These are phyloP conservation scores for Spizaetus ornatus DNA, from an alignment of 2,113 vertebrate genomes.

Conservation along the genomic window DNA sequence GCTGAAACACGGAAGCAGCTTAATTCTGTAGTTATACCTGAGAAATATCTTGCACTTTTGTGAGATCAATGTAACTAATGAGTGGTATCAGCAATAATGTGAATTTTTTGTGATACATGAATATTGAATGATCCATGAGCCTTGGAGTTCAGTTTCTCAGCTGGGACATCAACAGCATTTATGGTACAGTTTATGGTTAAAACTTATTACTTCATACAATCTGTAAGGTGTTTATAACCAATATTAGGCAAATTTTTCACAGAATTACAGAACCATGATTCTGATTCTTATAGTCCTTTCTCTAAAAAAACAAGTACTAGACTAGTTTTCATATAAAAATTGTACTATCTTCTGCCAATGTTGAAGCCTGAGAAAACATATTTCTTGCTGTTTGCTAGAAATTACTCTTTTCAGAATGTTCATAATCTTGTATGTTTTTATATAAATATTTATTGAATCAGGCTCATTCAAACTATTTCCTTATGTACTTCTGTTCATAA, in stretches of 20 bases:
- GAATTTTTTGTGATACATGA: background rate
- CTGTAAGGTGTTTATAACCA: background rate
- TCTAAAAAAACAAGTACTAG: background rate
- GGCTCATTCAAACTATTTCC: background rate
- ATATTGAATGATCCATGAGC: background rate
- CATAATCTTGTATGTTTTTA: background rate
- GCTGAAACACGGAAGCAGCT: background rate
- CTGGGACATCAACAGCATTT: background rate
- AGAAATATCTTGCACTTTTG: background rate
- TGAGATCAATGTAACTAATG: background rate
- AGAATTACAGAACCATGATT: background rate
- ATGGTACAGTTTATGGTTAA: background rate
- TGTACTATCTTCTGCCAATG: background rate
- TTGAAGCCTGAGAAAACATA: background rate
- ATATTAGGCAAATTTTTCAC: background rate
- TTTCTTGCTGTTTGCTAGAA: background rate
- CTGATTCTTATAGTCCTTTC: background rate
- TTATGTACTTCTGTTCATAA: background rate
- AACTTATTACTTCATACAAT: background rate
- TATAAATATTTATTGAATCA: background rate
- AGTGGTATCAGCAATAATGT: background rate
- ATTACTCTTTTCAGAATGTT: background rate
- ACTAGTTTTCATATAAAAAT: background rate
- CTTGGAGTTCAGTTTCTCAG: background rate
- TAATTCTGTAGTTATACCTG: background rate